Percentiles rank a stretch among this genome's conserved stretches.
Conservation (phyloP, 2,113 vertebrate genomes). For the Sterna hirundo region DNA sequence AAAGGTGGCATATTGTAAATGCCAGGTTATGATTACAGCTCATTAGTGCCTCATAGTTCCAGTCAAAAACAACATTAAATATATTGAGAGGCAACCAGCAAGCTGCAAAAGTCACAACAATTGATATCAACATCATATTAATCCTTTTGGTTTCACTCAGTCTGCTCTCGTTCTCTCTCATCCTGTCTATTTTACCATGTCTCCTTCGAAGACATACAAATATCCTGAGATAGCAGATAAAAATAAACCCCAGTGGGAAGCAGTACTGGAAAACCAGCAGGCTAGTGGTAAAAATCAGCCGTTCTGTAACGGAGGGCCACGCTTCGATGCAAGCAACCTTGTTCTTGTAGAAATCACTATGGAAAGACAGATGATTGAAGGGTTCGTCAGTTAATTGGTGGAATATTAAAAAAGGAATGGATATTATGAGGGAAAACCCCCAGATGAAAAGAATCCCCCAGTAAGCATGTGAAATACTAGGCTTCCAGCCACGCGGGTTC, state of each 20-base stretch:
- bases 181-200: conserved; percentile 55
- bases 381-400: conserved; percentile 74
- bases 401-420: conserved; percentile 72
- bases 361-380: conserved; percentile 69
- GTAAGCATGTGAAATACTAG: conserved; percentile 68
- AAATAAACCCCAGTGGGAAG: conserved; percentile 74
- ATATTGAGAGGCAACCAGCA: conserved; percentile 79
- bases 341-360: conserved; percentile 61
- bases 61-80: conserved; percentile 78
- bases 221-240: conserved; percentile 77
- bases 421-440: conserved; percentile 69
- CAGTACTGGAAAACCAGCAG: conserved; percentile 75
- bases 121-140: conserved; percentile 72
- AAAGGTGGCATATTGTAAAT: conserved; percentile 75
- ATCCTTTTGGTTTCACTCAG: conserved; percentile 73
- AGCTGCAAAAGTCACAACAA: conserved; percentile 69
- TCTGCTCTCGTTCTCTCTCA: conserved; percentile 58
- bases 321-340: conserved; percentile 66
- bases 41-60: conserved; percentile 74
- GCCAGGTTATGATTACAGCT: conserved; percentile 75
- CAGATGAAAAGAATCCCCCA: conserved; percentile 73
- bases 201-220: conserved; percentile 66
- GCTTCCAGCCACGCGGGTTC: conserved; percentile 77
- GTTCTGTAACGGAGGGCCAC: conserved; percentile 67
- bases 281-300: conserved; percentile 75